Evolutionary conservation across 2,113 vertebrate species (phyloP).

Genomic region (Chionis minor): DNA sequence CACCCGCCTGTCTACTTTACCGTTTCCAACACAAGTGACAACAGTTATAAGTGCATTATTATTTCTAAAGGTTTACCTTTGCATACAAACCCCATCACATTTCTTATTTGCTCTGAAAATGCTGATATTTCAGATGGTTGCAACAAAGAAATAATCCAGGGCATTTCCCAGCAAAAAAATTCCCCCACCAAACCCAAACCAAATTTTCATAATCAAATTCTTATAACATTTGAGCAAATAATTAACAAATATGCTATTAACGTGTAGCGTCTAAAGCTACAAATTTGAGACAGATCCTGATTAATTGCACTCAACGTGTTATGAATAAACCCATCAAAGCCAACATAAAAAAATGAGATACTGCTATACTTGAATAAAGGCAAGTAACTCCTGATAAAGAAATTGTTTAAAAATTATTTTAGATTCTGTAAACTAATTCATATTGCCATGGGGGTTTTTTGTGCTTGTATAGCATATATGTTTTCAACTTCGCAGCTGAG

Average conservation of each 20-base stretch:
- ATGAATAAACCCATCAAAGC: background rate
- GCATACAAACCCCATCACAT: background rate
- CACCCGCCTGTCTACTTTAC: background rate
- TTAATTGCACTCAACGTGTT: background rate
- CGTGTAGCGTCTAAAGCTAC: background rate
- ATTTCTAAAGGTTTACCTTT: background rate
- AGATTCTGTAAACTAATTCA: background rate
- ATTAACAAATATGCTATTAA: background rate
- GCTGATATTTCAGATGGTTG: background rate
- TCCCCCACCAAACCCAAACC: rapidly evolving
- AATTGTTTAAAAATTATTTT: background rate
- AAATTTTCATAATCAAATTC: background rate
- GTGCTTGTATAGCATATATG: background rate
- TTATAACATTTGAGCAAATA: background rate
- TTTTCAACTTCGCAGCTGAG: background rate
- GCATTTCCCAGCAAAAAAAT: background rate
- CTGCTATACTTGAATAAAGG: background rate
- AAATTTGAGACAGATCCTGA: background rate
- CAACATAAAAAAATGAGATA: background rate
- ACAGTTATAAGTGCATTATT: background rate
- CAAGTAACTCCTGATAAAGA: background rate
- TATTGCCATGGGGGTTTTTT: background rate
- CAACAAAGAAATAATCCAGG: background rate
- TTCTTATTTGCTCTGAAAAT: background rate
- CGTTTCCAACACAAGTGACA: background rate